Evolutionary conservation across 2,888 invertebrate species (phyloP).

Genomic region (Drosophila gaucha): DNA sequence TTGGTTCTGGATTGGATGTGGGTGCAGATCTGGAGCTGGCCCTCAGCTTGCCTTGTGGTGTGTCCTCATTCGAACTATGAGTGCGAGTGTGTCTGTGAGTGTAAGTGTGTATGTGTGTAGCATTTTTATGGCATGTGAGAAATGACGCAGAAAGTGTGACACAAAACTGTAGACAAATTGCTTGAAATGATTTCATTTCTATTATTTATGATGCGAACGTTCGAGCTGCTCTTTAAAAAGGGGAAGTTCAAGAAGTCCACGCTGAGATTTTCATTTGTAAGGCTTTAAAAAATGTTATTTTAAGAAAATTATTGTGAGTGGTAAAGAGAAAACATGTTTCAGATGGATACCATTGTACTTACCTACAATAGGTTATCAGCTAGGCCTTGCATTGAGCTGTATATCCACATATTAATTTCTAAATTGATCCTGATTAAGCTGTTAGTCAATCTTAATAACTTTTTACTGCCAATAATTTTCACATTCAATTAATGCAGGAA

Average conservation of each 20-base stretch:
- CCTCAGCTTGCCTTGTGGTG: constrained; percentile 35
- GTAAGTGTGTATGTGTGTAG: constrained; percentile 40
- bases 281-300: constrained; percentile 5
- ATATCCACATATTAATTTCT: too few relatives aligned
- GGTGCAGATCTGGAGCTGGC: constrained; percentile 11
- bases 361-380: neutral
- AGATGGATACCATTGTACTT: neutral
- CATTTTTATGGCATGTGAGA: constrained; percentile 77
- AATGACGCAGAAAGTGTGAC: constrained; percentile 80
- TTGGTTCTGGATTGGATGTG: constrained; percentile 36
- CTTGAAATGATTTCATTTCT: constrained; percentile 79
- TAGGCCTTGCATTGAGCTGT: too few relatives aligned
- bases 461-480: too few relatives aligned
- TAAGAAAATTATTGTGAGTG: neutral
- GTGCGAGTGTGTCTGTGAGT: constrained; percentile 5
- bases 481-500: too few relatives aligned
- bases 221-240: constrained; percentile 22
- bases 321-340: neutral
- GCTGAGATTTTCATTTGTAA: constrained; percentile 15
- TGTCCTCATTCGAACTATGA: constrained; percentile 15
- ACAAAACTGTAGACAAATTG: constrained; percentile 81
- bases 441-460: neutral
- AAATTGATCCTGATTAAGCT: too few relatives aligned
- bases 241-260: constrained; percentile 17
- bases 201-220: constrained; percentile 67